phyloP scores from a whole-genome alignment of 2,113 vertebrate genomes.

The Onychorhynchus coronatus region DNA sequence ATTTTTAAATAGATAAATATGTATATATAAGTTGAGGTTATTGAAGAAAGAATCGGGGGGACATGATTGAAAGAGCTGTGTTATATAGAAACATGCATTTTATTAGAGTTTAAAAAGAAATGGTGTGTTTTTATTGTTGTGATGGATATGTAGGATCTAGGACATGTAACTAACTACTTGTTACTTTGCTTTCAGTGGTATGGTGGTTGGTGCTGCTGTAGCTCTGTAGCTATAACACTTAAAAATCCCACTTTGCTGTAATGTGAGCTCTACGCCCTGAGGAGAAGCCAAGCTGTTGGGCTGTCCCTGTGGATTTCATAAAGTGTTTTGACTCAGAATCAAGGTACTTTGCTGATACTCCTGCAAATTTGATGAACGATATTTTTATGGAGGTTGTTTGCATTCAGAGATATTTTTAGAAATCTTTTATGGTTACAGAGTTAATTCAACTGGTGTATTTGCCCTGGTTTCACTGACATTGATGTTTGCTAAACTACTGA shows the following conservation, averaged over 20 bases:
- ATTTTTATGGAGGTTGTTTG: background rate
- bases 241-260: background rate
- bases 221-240: background rate
- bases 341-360: background rate
- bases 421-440: background rate
- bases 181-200: background rate
- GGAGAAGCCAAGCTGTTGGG: background rate
- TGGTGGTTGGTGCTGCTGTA: fast-evolving
- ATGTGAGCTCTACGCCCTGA: fast-evolving
- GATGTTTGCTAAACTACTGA: background rate
- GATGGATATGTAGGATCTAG: background rate
- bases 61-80: background rate
- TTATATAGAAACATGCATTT: background rate
- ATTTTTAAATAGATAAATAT: background rate
- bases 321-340: background rate
- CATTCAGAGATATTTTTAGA: background rate
- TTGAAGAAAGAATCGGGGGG: background rate
- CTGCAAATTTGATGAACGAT: background rate
- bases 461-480: background rate
- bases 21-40: background rate
- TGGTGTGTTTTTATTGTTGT: background rate
- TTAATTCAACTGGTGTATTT: background rate
- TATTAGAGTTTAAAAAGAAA: background rate
- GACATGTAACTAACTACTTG: background rate
- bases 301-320: background rate